Base-by-base conservation (phyloP, 2,797 vertebrate genomes). In the Gobionotothen gibberifrons region DNA sequence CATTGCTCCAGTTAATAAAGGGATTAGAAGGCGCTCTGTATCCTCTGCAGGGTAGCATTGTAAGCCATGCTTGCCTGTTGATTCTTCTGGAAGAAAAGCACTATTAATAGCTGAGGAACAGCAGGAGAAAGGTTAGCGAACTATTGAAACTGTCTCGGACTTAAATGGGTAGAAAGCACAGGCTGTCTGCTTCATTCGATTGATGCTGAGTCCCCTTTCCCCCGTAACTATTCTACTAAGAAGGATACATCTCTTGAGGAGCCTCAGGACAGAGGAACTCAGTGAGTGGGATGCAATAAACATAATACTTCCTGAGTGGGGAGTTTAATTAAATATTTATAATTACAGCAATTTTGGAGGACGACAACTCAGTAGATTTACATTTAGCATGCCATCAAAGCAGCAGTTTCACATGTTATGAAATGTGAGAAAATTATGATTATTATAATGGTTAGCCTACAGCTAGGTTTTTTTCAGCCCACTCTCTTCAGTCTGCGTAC, bases 101-200 rank as follows among this genome's bases (percentile, higher is more conserved):
- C 81, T 90, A 88, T 89, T 85, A 85, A 87, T 87, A 90, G 84
- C 71, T 2, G n/a, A 63, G 72, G 70, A 87, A 59, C 77, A 85
- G 85, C 79, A 74, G 81, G 87, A 83, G 79, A 87, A 89, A 91
- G 84, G 85, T 90, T 83, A 78, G 72, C 52, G 65, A 65, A 78
- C 78, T 74, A 86, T 52, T 87, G 79, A 82, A 85, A 83, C 75
- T 57, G 79, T 83, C 69, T 67, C 68, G 63, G 61, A 81, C 83
- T 76, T 76, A 56, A 78, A 82, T 78, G 75, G 69, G 17, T 59
- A 68, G 73, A 78, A 75, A 74, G 71, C 71, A 67, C 60, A 58
- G 29, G 54, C 62, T 70, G 65, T 76, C 74, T 69, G 52, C 55
- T 63, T 54, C 9, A 61, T 69, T 44, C 52, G 57, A 51, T 47